Base-by-base conservation (phyloP, 92 coral and sea anemone genomes). In the Meandrina meandrites region DNA sequence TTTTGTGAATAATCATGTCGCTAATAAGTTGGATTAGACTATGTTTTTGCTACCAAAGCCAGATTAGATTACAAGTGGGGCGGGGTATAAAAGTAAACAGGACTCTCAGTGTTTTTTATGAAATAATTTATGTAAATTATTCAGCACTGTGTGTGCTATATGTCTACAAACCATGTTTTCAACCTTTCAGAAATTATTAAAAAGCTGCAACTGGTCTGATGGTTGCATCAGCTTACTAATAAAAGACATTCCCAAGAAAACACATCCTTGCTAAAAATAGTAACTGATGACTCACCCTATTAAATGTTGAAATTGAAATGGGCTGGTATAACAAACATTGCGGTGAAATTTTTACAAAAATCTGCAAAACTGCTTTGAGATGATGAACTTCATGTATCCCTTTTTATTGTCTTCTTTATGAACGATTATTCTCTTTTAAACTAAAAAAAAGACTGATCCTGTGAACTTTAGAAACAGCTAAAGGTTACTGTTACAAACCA, bases 211-310 rank as follows among this genome's bases (percentile, higher is more conserved):
- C 60, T 45, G 31, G 14, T 51, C 21, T 57, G 15, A 19, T 58
- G 16, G 36, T 83, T 37, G 80, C 87, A 84, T 84, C 87, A 84
- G n/a, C 56, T 73, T 9, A 9, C 6, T 47, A 4, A 53, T 19
- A 10, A 37, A 14, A 82, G 51, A 53, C 34, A 70, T 71, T 72
- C 69, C 47, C 31, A 34, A 32, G 54, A 84, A 84, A 11, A 34
- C 8, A n/a, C 81, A 57, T 57, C 34, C 57, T 57, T 57, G 40
- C 87, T 45, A 76, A 58, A 77, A 60, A 64, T 66, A 77, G 56
- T 34, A 30, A 48, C 60, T 19, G 77, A 85, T 45, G 82, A 85
- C 50, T 76, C 82, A 76, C 10, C 81, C 48, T 31, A n/a, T n/a
- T n/a, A n/a, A n/a, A 85, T 42, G 35, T 14, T 40, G 24, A 75